Percentiles rank a stretch among this genome's conserved stretches.
These are phyloP conservation scores for Caenorhabditis auriculariae DNA, from an alignment of 2,888 invertebrate species.

Conservation along the genomic window DNA sequence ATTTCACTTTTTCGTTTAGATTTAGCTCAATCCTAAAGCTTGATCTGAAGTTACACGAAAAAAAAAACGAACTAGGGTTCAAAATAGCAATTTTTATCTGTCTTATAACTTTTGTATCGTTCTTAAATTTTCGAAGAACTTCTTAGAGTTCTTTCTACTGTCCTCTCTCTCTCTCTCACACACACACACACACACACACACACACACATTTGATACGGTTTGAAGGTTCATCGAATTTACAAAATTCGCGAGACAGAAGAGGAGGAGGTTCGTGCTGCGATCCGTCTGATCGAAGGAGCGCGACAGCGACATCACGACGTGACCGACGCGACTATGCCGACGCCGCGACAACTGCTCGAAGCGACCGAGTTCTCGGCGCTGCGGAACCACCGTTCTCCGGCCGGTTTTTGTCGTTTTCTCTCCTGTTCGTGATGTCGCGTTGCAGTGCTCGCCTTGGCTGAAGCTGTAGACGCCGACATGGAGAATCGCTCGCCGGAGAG, in stretches of 20 bases:
- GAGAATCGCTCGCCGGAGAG: slow-evolving; percentile 18
- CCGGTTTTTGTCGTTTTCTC: not conserved
- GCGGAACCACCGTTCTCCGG: not conserved
- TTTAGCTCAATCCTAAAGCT: too few species aligned
- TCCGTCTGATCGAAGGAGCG: slow-evolving; percentile 15
- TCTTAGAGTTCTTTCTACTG: too few species aligned
- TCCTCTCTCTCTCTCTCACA: too few species aligned
- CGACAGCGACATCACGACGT: slow-evolving; percentile 15
- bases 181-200: too few species aligned
- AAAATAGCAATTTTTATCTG: too few species aligned
- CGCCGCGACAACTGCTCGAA: slow-evolving; percentile 7
- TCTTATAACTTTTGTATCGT: too few species aligned
- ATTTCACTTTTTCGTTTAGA: too few species aligned
- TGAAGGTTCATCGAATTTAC: slow-evolving; percentile 18
- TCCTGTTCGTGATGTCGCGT: not conserved
- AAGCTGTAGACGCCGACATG: slow-evolving; percentile 15
- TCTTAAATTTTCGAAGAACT: too few species aligned
- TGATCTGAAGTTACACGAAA: too few species aligned
- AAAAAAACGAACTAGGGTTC: too few species aligned
- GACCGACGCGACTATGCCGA: slow-evolving; percentile 7
- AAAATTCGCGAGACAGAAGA: slow-evolving; percentile 22
- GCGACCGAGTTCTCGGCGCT: not conserved
- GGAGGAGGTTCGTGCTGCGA: slow-evolving; percentile 22
- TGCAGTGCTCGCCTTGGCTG: slow-evolving; percentile 20
- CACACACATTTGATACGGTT: too few species aligned